Conservation (phyloP, 2,113 vertebrate species). For the Seriola rivoliana region DNA sequence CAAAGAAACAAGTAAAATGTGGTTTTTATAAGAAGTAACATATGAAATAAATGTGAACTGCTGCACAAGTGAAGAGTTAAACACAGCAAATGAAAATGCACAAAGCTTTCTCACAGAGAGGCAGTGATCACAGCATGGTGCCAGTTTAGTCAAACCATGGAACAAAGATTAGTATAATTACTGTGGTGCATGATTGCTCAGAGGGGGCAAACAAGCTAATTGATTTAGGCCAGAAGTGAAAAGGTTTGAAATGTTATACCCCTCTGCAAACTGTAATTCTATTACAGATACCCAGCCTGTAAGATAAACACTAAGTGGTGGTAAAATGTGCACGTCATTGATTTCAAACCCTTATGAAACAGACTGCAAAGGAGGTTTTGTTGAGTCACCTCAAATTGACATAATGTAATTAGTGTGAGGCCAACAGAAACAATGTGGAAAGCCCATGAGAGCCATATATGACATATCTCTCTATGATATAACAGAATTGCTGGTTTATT, state of each 20-base stretch:
- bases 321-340: slow-evolving; percentile 46
- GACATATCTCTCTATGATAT: slow-evolving; percentile 14
- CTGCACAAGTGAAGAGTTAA: slow-evolving; percentile 15
- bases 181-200: slow-evolving; percentile 44
- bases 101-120: slow-evolving; percentile 27
- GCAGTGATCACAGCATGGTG: slow-evolving; percentile 45
- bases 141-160: slow-evolving; percentile 35
- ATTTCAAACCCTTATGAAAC: slow-evolving; percentile 39
- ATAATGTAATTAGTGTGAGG: slow-evolving; percentile 19
- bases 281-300: slow-evolving; percentile 30
- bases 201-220: slow-evolving; percentile 48
- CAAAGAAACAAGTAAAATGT: slow-evolving; percentile 41
- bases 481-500: slow-evolving; percentile 19
- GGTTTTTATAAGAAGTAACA: slow-evolving; percentile 36
- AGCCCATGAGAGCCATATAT: slow-evolving; percentile 16
- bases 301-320: slow-evolving; percentile 57
- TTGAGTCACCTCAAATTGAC: slow-evolving; percentile 26
- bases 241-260: slow-evolving; percentile 58
- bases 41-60: neutral
- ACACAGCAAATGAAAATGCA: slow-evolving; percentile 40
- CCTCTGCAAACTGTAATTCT: slow-evolving; percentile 49
- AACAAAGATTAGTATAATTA: slow-evolving; percentile 63
- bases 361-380: slow-evolving; percentile 13
- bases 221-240: slow-evolving; percentile 54
- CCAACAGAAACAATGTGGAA: slow-evolving; percentile 17